Evolutionary conservation across 1,140 invertebrate genomes (phyloP).

Genomic region (Frieseomelitta varia): DNA sequence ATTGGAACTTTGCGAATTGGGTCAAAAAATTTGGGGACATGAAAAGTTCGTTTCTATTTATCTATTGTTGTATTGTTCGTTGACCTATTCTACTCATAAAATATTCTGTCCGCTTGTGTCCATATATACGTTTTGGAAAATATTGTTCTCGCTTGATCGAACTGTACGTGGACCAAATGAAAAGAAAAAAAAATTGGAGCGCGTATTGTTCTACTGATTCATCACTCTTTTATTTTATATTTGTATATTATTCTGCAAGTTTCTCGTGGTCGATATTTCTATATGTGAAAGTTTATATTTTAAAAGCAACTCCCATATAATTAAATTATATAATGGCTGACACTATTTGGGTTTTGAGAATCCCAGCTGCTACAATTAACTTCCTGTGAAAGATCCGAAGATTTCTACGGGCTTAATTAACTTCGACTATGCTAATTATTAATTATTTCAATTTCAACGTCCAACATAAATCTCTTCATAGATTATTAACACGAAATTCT

Average conservation of each 20-base stretch:
- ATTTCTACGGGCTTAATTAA: not conserved
- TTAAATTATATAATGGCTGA: not conserved
- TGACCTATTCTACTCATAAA: not conserved
- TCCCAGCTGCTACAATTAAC: not conserved
- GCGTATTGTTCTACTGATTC: not conserved
- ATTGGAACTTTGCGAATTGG: not conserved
- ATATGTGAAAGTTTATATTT: not conserved
- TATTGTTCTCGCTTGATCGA: not conserved
- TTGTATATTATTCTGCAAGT: not conserved
- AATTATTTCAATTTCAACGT: not conserved
- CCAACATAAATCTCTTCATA: not conserved
- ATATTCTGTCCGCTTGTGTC: not conserved
- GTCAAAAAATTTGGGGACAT: not conserved
- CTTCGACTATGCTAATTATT: not conserved
- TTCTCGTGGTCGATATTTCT: not conserved
- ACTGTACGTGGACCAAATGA: no score
- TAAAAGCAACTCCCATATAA: not conserved
- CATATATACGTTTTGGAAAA: not conserved
- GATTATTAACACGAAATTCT: no score
- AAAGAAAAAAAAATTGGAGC: no score
- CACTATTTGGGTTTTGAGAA: not conserved
- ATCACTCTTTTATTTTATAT: not conserved
- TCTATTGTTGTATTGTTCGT: not conserved
- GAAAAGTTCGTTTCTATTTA: not conserved
- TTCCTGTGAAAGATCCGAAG: not conserved